phyloP scores from a whole-genome alignment of 37 sponge, comb jelly and placozoan species.

The Axinella damicornis region DNA sequence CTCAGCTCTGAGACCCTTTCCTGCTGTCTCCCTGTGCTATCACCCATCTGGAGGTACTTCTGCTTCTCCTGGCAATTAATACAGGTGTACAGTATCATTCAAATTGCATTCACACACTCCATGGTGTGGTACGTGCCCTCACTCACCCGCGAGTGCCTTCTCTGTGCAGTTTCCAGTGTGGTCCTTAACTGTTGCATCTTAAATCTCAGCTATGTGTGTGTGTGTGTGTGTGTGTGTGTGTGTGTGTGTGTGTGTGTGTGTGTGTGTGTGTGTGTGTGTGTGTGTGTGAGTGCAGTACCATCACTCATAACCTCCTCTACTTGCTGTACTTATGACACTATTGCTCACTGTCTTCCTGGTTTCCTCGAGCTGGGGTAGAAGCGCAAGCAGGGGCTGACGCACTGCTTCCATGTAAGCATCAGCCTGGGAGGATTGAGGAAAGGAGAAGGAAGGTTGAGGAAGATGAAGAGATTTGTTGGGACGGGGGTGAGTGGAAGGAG shows the following conservation, averaged over 20 bases:
- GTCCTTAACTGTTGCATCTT: constrained; percentile 4
- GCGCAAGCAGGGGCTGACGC: constrained; percentile 56
- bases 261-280: constrained; percentile 36
- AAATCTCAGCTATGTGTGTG: constrained; percentile 5
- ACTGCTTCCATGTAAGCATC: constrained; percentile 40
- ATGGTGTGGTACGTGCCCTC: too few species aligned
- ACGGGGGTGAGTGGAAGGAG: too few species aligned
- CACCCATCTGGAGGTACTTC: constrained; percentile 47
- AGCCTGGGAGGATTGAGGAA: constrained; percentile 6
- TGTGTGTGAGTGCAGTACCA: neutral
- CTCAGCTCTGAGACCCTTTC: neutral
- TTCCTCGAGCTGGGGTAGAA: constrained; percentile 72
- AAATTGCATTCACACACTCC: too few species aligned
- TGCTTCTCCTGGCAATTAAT: constrained; percentile 35
- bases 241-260: constrained; percentile 31
- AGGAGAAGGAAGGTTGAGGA: too few species aligned
- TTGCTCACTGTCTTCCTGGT: constrained; percentile 56
- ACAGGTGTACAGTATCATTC: too few species aligned
- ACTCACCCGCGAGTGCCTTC: neutral
- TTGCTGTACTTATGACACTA: neutral
- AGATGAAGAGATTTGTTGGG: too few species aligned
- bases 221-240: constrained; percentile 19
- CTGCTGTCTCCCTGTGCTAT: constrained; percentile 9
- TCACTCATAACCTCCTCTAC: constrained; percentile 2
- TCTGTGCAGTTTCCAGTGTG: constrained; percentile 21